Conservation (phyloP, 2,113 vertebrate genomes). For the Etheostoma cragini region DNA sequence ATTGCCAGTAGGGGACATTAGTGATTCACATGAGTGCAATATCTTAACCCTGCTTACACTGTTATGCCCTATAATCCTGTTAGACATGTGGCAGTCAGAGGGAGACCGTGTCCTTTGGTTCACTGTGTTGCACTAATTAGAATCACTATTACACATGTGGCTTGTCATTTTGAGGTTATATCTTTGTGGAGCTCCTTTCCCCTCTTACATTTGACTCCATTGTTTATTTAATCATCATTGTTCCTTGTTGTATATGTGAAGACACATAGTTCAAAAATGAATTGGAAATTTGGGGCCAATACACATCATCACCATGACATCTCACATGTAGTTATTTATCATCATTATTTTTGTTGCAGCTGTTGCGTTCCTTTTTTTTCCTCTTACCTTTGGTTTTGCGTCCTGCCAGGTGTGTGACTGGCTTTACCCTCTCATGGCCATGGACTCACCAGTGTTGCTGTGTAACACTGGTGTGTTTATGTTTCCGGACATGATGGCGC, state of each 20-base stretch:
- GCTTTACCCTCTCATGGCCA: conserved; percentile 93
- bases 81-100: conserved; percentile 53
- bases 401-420: conserved; percentile 94
- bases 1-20: conserved; percentile 48
- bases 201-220: background rate
- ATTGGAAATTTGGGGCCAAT: background rate
- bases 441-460: conserved; percentile 91
- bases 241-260: background rate
- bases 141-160: background rate
- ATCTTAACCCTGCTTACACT: conserved; percentile 35
- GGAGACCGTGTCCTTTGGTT: conserved; percentile 30
- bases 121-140: conserved; percentile 12
- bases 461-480: conserved; percentile 95
- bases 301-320: background rate
- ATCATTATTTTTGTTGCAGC: background rate
- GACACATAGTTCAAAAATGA: background rate
- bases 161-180: background rate
- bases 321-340: background rate
- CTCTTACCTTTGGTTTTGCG: background rate
- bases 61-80: conserved; percentile 55
- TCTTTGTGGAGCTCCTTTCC: background rate
- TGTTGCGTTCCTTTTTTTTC: background rate
- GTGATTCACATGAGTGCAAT: conserved; percentile 58
- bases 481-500: conserved; percentile 96
- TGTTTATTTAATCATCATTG: background rate